Evolutionary conservation across 1,140 invertebrate species (phyloP).

Genomic region (Megalopta genalis): DNA sequence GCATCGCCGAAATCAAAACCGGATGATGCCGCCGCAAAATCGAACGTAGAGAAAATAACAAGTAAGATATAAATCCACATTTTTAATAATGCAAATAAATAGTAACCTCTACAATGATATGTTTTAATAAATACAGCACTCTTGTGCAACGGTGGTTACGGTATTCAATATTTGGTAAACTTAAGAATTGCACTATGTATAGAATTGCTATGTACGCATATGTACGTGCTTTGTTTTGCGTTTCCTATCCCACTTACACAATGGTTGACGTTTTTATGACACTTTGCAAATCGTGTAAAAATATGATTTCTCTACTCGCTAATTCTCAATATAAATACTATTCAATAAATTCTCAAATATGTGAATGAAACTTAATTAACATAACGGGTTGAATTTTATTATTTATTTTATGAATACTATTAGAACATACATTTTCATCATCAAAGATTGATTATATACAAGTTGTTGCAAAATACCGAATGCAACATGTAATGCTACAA

Average conservation of each 20-base stretch:
- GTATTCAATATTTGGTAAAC: background rate
- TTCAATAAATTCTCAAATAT: background rate
- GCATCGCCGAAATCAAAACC: conserved; percentile 88
- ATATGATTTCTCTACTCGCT: background rate
- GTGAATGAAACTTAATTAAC: no score
- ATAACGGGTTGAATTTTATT: no score
- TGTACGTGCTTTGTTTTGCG: background rate
- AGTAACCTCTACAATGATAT: background rate
- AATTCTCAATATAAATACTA: background rate
- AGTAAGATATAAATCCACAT: conserved; percentile 62
- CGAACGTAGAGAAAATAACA: conserved; percentile 47
- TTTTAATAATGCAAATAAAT: conserved; percentile 25
- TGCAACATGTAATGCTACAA: no score
- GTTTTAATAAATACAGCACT: background rate
- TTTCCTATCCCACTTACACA: background rate
- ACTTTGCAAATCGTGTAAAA: background rate
- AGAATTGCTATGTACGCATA: background rate
- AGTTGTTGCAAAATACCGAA: background rate
- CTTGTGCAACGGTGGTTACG: background rate
- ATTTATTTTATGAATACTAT: no score
- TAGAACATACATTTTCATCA: background rate
- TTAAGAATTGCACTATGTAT: background rate
- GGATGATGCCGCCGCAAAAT: conserved; percentile 59
- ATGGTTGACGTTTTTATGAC: background rate
- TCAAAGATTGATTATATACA: background rate